Evolutionary conservation across 2,113 vertebrate genomes (phyloP).

Genomic region (Scomber scombrus): DNA sequence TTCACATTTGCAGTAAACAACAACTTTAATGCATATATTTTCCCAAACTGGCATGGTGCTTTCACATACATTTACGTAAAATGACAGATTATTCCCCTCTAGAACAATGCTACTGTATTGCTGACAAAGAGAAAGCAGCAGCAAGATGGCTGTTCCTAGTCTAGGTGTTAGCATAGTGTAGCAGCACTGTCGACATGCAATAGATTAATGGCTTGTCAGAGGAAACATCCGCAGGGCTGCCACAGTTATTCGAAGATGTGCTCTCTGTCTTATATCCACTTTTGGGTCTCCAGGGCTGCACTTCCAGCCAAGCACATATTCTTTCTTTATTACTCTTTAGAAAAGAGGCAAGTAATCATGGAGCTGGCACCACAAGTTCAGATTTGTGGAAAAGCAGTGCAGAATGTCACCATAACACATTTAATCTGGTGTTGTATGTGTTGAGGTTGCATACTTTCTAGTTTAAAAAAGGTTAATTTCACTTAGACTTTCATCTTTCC

Average conservation of each 20-base stretch:
- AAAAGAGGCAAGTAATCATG: constrained; percentile 14
- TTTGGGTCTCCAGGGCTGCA: constrained; percentile 36
- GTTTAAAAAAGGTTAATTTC: constrained; percentile 65
- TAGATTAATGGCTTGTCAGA: constrained; percentile 77
- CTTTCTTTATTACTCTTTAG: constrained; percentile 37
- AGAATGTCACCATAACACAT: constrained; percentile 10
- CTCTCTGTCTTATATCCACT: constrained; percentile 50
- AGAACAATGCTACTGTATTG: constrained; percentile 8
- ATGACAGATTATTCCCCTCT: constrained; percentile 40
- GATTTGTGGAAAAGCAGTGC: constrained; percentile 20
- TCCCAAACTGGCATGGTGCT: background rate
- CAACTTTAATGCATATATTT: constrained; percentile 7
- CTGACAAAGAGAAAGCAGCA: constrained; percentile 35
- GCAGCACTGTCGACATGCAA: constrained; percentile 46
- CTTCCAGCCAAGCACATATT: constrained; percentile 7
- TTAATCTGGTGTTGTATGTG: background rate
- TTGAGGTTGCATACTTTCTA: constrained; percentile 20
- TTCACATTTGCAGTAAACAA: background rate
- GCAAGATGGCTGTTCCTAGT: constrained; percentile 32
- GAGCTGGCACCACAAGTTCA: constrained; percentile 12
- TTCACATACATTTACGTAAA: constrained; percentile 28
- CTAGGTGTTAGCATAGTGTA: constrained; percentile 39
- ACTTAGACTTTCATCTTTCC: constrained; percentile 44
- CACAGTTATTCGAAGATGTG: constrained; percentile 56
- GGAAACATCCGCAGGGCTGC: constrained; percentile 65